These are phyloP conservation scores for Drosophila barbarae DNA, from an alignment of 2,888 invertebrate genomes.

Conservation along the genomic window DNA sequence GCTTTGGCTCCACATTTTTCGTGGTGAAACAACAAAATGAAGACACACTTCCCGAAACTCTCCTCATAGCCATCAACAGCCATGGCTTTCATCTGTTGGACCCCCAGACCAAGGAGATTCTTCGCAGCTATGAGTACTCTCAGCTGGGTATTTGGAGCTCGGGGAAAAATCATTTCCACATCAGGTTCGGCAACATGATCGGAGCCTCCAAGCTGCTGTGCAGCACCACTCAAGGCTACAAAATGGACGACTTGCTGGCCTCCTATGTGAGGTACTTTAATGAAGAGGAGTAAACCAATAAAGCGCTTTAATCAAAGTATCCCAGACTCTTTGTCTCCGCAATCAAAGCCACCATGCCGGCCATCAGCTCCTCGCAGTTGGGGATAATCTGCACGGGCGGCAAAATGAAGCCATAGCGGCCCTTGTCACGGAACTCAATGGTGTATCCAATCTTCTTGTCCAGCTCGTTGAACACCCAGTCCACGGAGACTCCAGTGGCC, in stretches of 20 bases:
- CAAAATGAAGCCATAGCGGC: slow-evolving; percentile 85
- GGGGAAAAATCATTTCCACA: slow-evolving; percentile 96
- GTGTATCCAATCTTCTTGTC: slow-evolving; percentile 81
- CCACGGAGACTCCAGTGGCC: slow-evolving; percentile 80
- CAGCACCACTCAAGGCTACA: slow-evolving; percentile 95
- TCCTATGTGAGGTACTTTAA: slow-evolving; percentile 87
- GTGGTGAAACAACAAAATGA: slow-evolving; percentile 95
- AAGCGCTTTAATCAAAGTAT: slow-evolving; percentile 75
- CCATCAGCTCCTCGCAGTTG: slow-evolving; percentile 82
- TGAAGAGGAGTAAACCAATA: slow-evolving; percentile 38
- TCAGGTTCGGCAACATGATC: slow-evolving; percentile 96
- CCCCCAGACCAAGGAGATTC: slow-evolving; percentile 91
- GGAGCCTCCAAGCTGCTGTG: slow-evolving; percentile 92
- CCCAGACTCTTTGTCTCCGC: slow-evolving; percentile 80
- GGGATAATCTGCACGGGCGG: slow-evolving; percentile 84
- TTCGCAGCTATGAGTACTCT: slow-evolving; percentile 91
- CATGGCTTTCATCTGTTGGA: slow-evolving; percentile 94
- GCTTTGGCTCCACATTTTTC: slow-evolving; percentile 97
- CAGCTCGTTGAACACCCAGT: slow-evolving; percentile 81
- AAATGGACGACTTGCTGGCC: slow-evolving; percentile 97
- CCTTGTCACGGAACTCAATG: slow-evolving; percentile 85
- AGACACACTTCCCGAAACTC: slow-evolving; percentile 89
- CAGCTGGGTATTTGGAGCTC: slow-evolving; percentile 97
- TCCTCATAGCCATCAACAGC: slow-evolving; percentile 94
- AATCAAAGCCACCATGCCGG: slow-evolving; percentile 81